These are phyloP conservation scores for Sus scrofa DNA, from an alignment of 2,113 vertebrate species.

Conservation along the genomic window DNA sequence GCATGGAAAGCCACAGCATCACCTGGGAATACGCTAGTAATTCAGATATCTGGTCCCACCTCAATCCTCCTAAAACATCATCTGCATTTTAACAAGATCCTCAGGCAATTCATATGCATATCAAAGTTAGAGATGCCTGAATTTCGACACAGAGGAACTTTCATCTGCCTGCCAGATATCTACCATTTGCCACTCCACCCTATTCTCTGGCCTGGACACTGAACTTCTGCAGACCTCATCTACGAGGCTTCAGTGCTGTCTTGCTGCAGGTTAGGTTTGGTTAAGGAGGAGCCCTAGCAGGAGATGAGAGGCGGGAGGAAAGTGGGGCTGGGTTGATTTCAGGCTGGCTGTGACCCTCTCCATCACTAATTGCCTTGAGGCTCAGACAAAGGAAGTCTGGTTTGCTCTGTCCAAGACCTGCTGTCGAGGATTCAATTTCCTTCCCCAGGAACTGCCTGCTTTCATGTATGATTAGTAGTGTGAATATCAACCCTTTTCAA, in stretches of 20 bases:
- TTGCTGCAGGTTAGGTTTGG: not conserved
- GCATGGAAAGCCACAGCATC: not conserved
- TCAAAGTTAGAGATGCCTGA: not conserved
- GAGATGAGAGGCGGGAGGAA: not conserved
- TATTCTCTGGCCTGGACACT: not conserved
- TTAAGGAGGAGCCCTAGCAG: not conserved
- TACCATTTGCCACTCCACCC: not conserved
- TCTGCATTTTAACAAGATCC: not conserved
- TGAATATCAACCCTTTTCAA: not conserved
- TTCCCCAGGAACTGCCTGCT: not conserved
- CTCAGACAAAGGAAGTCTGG: not conserved
- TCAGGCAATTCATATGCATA: not conserved
- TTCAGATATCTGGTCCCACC: not conserved
- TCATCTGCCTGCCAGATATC: not conserved
- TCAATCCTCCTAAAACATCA: not conserved
- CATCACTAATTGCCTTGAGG: not conserved
- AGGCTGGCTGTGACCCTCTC: not conserved
- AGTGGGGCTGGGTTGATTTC: not conserved
- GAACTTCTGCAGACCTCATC: not conserved
- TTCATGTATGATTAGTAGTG: not conserved
- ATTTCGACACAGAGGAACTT: not conserved
- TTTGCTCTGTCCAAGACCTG: not conserved
- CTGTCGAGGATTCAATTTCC: not conserved
- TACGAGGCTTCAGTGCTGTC: not conserved
- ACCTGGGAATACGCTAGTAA: not conserved